phyloP scores from a whole-genome alignment of 2,888 invertebrate species.

The Schizotus pectinicornis region DNA sequence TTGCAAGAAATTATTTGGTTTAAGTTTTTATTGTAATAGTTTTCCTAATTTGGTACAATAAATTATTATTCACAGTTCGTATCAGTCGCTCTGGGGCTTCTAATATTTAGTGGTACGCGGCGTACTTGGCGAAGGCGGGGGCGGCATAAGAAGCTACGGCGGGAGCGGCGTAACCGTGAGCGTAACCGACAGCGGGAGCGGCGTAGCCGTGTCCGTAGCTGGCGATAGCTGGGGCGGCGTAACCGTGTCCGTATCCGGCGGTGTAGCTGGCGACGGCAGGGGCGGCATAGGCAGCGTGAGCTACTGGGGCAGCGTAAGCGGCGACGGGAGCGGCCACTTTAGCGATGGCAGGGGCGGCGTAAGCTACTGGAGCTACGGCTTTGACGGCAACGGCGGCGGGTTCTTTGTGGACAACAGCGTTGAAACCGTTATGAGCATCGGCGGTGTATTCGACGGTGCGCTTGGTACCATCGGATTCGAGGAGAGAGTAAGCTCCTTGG shows the following conservation, averaged over 20 bases:
- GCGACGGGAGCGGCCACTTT: slow-evolving; percentile 26
- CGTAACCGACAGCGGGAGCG: slow-evolving; percentile 9
- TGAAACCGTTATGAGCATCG: slow-evolving; percentile 62
- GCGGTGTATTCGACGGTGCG: slow-evolving; percentile 62
- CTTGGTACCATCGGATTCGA: slow-evolving; percentile 62
- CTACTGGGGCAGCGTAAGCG: slow-evolving; percentile 34
- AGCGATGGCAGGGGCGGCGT: slow-evolving; percentile 32
- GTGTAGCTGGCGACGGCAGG: slow-evolving; percentile 38
- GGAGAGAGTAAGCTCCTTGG: slow-evolving; percentile 54
- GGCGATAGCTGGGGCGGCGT: slow-evolving; percentile 27
- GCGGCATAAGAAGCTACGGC: slow-evolving; percentile 24
- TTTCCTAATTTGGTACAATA: no score
- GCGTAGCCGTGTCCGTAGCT: slow-evolving; percentile 14
- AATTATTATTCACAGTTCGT: no score
- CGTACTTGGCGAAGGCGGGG: slow-evolving; percentile 6
- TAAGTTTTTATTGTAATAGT: no score
- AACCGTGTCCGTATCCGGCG: slow-evolving; percentile 14
- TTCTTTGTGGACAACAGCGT: slow-evolving; percentile 62
- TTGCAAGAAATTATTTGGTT: no score
- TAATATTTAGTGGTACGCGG: slow-evolving; percentile 6
- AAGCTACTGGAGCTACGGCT: slow-evolving; percentile 30
- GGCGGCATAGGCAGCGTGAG: slow-evolving; percentile 30
- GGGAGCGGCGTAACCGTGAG: slow-evolving; percentile 17
- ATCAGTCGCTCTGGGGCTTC: neutral
- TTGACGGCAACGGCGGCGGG: slow-evolving; percentile 38